Evolutionary conservation across 2,113 vertebrate genomes (phyloP).

Genomic region (Cochlearius cochlearius): DNA sequence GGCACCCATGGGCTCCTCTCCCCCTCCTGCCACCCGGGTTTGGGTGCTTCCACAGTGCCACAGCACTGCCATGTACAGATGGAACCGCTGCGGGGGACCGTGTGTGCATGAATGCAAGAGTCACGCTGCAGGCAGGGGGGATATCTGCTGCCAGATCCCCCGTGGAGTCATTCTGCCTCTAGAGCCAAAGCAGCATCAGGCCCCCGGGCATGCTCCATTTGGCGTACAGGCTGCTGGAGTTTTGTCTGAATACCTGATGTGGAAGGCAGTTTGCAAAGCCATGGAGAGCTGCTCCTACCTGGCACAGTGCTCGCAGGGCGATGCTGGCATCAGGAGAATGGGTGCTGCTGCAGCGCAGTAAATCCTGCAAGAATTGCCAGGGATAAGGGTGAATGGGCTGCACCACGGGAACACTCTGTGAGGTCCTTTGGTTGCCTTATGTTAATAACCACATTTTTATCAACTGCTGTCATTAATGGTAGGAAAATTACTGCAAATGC

Average conservation of each 20-base stretch:
- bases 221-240: neutral
- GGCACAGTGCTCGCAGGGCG: fast-evolving
- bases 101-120: neutral
- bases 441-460: neutral
- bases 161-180: neutral
- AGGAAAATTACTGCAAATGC: neutral
- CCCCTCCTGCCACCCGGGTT: fast-evolving
- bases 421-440: neutral
- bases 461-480: neutral
- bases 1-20: neutral
- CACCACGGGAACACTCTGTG: neutral
- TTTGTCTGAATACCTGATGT: neutral
- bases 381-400: neutral
- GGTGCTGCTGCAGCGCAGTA: neutral
- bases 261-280: neutral
- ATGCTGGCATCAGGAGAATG: neutral
- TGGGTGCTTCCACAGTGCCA: neutral
- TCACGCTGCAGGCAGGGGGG: neutral
- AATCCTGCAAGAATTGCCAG: neutral
- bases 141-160: neutral
- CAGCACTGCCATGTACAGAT: fast-evolving
- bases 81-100: fast-evolving
- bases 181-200: neutral
- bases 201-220: fast-evolving
- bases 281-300: neutral